Percentiles rank a stretch among this genome's conserved stretches.
phyloP scores from a whole-genome alignment of 2,797 vertebrate species.

The Sciurus vulgaris region DNA sequence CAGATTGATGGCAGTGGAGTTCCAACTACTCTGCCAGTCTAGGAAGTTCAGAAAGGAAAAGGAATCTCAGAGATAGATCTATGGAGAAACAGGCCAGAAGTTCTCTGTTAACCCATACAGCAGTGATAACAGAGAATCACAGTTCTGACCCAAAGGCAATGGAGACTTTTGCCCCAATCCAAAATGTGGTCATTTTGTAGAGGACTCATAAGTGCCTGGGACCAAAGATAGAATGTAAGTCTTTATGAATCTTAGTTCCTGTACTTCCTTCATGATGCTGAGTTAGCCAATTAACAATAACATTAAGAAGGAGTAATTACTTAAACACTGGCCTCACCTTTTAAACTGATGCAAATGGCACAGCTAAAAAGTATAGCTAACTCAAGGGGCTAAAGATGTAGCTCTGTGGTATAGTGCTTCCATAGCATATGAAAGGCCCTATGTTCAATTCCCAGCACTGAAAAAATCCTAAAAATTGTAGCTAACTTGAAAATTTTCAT shows the following conservation, averaged over 20 bases:
- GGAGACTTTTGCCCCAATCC: conserved; percentile 47
- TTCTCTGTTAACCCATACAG: conserved; percentile 11
- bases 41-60: conserved; percentile 50
- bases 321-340: conserved; percentile 36
- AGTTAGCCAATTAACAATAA: conserved; percentile 19
- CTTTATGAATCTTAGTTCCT: neutral
- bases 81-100: conserved; percentile 54
- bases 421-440: neutral
- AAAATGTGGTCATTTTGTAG: conserved; percentile 38
- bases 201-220: neutral
- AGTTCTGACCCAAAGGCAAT: neutral
- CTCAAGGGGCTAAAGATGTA: neutral
- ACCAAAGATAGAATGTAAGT: neutral
- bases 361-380: neutral
- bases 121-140: neutral
- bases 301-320: neutral
- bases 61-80: conserved; percentile 47
- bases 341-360: conserved; percentile 26
- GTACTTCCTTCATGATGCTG: neutral
- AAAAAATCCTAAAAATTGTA: neutral
- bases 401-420: neutral
- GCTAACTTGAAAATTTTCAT: conserved; percentile 38
- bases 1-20: neutral
- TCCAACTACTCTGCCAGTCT: conserved; percentile 24
- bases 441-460: neutral